Conservation (phyloP, 2,113 vertebrate genomes). For the Seriola quinqueradiata region DNA sequence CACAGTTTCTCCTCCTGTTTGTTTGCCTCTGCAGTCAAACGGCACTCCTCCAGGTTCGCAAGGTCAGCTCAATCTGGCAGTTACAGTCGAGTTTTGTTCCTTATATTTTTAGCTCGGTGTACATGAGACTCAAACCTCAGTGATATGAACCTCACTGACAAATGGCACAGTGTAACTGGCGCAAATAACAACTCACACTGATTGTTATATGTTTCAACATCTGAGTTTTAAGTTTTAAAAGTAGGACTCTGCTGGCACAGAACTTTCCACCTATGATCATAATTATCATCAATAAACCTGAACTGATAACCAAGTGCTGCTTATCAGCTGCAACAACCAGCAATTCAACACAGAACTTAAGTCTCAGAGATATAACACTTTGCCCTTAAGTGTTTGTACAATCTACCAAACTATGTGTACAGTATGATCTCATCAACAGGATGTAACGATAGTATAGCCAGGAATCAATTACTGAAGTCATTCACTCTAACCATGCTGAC, state of each 20-base stretch:
- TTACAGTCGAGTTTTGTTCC: slow-evolving; percentile 34
- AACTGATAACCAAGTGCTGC: slow-evolving; percentile 80
- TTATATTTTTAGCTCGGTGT: slow-evolving; percentile 46
- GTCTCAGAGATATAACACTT: slow-evolving; percentile 79
- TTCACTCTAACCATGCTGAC: slow-evolving; percentile 16
- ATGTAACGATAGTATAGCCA: slow-evolving; percentile 39
- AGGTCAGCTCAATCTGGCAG: slow-evolving; percentile 41
- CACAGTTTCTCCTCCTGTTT: slow-evolving; percentile 47
- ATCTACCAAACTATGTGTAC: slow-evolving; percentile 68
- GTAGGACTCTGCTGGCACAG: slow-evolving; percentile 69
- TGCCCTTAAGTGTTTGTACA: slow-evolving; percentile 79
- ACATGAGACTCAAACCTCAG: slow-evolving; percentile 49
- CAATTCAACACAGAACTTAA: slow-evolving; percentile 71
- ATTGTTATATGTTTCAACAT: slow-evolving; percentile 35
- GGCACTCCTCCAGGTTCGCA: slow-evolving; percentile 47
- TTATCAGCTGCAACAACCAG: slow-evolving; percentile 82
- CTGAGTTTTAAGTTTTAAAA: slow-evolving; percentile 47
- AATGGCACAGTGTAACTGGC: slow-evolving; percentile 56
- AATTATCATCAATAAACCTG: slow-evolving; percentile 52
- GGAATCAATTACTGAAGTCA: slow-evolving; percentile 21
- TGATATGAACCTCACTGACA: slow-evolving; percentile 45
- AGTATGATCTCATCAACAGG: slow-evolving; percentile 57
- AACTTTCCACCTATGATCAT: slow-evolving; percentile 58
- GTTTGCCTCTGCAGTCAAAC: slow-evolving; percentile 51
- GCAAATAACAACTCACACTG: slow-evolving; percentile 45